phyloP scores from a whole-genome alignment of 37 sponge, comb jelly and placozoan genomes.

The Halichondria panicea region DNA sequence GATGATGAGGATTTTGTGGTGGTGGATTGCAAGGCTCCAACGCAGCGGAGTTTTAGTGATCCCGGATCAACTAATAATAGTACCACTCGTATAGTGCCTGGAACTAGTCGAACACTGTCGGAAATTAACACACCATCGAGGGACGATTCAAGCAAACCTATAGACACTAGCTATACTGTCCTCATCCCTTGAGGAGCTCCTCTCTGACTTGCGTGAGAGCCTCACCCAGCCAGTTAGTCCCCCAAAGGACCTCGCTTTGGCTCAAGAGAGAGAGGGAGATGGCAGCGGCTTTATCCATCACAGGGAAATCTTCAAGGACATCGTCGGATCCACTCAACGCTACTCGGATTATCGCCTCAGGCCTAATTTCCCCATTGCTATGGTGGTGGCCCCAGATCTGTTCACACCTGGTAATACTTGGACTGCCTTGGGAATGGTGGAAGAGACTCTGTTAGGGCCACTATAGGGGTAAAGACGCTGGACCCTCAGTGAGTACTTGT shows the following conservation, averaged over 20 bases:
- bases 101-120: too few species aligned
- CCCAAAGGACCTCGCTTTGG: constrained; percentile 39
- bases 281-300: constrained; percentile 74
- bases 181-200: too few species aligned
- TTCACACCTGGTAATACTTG: constrained; percentile 79
- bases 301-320: constrained; percentile 89
- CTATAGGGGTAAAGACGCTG: constrained; percentile 94
- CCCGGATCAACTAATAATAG: too few species aligned
- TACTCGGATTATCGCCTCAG: constrained; percentile 90
- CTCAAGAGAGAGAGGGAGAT: constrained; percentile 52
- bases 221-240: constrained; percentile 75
- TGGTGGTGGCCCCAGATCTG: constrained; percentile 94
- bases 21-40: constrained; percentile 33
- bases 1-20: constrained; percentile 59
- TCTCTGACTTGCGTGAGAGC: constrained; percentile 75
- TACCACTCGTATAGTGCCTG: too few species aligned
- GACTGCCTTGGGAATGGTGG: constrained; percentile 66
- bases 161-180: too few species aligned
- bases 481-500: constrained; percentile 77
- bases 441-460: constrained; percentile 76
- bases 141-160: too few species aligned
- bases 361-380: constrained; percentile 96
- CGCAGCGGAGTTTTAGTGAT: too few species aligned
- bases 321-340: constrained; percentile 63
- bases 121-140: too few species aligned